These are phyloP conservation scores for Dreissena rostriformis DNA, from an alignment of 1,140 invertebrate species.

Conservation along the genomic window DNA sequence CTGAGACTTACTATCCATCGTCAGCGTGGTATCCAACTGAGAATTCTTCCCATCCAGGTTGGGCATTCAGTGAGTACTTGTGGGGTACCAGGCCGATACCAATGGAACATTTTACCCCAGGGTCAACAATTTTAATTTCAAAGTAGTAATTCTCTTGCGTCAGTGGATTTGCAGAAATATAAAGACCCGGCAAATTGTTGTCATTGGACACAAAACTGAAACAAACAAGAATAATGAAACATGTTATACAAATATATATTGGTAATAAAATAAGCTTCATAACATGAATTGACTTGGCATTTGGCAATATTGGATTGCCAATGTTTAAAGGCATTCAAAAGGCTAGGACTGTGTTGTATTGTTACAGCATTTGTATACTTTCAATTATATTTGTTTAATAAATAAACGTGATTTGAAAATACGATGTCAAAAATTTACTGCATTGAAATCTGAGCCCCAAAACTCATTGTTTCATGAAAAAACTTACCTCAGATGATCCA, in stretches of 20 bases:
- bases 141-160: constrained; percentile 81
- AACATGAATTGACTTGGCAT: too few species aligned
- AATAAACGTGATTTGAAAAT: too few species aligned
- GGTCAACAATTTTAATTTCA: constrained; percentile 82
- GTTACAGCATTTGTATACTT: too few species aligned
- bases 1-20: constrained; percentile 80
- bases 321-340: too few species aligned
- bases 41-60: constrained; percentile 81
- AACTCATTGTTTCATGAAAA: too few species aligned
- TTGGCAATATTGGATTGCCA: too few species aligned
- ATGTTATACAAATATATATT: not conserved
- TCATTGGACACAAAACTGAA: constrained; percentile 77
- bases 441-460: too few species aligned
- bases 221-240: constrained; percentile 40
- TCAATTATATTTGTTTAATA: too few species aligned
- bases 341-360: too few species aligned
- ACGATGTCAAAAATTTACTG: too few species aligned
- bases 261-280: too few species aligned
- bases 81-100: constrained; percentile 81
- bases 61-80: constrained; percentile 80
- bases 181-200: constrained; percentile 79
- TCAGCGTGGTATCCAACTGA: constrained; percentile 82
- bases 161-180: constrained; percentile 78
- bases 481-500: too few species aligned
- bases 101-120: constrained; percentile 77